Evolutionary conservation across 2,797 vertebrate species (phyloP).

Genomic region (Catostomus latipinnis): DNA sequence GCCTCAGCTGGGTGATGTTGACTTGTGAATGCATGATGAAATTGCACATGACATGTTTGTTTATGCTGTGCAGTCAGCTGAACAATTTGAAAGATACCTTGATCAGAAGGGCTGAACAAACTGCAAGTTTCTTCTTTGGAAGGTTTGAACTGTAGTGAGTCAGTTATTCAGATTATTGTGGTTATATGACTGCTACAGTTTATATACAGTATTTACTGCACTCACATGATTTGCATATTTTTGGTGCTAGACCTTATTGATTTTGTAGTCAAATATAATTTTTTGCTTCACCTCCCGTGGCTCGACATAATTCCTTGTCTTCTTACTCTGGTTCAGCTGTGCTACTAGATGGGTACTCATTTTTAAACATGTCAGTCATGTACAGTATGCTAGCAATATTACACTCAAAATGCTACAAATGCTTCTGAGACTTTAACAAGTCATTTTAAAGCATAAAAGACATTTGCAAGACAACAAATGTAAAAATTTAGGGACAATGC

Average conservation of each 20-base stretch:
- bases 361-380: neutral
- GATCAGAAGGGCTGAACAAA: conserved; percentile 10
- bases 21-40: conserved; percentile 31
- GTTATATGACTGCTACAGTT: too few relatives aligned
- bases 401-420: neutral
- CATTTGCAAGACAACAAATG: too few relatives aligned
- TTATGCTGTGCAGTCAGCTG: conserved; percentile 2
- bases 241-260: neutral
- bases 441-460: too few relatives aligned
- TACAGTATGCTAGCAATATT: neutral
- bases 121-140: neutral
- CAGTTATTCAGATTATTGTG: neutral
- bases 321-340: neutral
- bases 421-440: too few relatives aligned
- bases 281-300: too few relatives aligned
- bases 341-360: neutral
- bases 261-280: neutral
- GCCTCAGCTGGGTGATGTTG: conserved; percentile 27
- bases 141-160: neutral
- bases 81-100: conserved; percentile 24
- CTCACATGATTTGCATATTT: neutral
- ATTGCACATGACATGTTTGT: conserved; percentile 41
- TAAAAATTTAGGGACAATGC: too few relatives aligned
- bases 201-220: neutral
- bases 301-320: too few relatives aligned